Evolutionary conservation across 2,888 invertebrate species (phyloP).

Genomic region (Chymomyza fuscimana): DNA sequence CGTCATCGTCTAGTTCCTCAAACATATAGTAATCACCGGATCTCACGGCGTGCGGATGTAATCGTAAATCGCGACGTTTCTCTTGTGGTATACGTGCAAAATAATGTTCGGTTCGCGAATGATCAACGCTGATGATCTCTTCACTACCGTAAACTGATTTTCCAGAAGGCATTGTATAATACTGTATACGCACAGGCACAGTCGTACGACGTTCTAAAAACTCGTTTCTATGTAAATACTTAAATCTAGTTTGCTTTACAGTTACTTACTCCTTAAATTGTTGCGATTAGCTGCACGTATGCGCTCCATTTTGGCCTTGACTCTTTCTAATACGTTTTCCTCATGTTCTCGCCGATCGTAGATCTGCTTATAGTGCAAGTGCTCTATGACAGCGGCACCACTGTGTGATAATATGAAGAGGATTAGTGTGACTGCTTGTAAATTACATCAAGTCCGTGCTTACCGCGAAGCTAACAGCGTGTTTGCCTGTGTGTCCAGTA

Average conservation of each 20-base stretch:
- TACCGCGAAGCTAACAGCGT: constrained; percentile 95
- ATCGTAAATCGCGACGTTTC: constrained; percentile 81
- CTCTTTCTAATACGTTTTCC: constrained; percentile 89
- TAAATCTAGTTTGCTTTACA: too few species aligned
- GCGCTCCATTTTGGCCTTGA: constrained; percentile 95
- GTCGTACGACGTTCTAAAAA: constrained; percentile 12
- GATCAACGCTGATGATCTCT: neutral
- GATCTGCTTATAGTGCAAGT: constrained; percentile 92
- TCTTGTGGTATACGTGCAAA: constrained; percentile 17
- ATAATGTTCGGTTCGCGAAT: neutral
- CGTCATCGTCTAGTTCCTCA: constrained; percentile 91
- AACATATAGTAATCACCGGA: constrained; percentile 99
- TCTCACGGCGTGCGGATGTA: constrained; percentile 90
- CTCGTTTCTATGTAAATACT: too few species aligned
- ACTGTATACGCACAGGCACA: neutral
- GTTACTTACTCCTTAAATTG: constrained; percentile 28
- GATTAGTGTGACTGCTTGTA: neutral
- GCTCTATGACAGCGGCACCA: constrained; percentile 96
- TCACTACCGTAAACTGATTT: neutral
- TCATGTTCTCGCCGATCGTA: constrained; percentile 91
- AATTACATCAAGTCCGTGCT: constrained; percentile 3
- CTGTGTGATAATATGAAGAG: constrained; percentile 75
- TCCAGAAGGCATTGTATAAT: neutral
- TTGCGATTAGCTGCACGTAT: constrained; percentile 93
- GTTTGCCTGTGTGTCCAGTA: constrained; percentile 96